Conservation (phyloP, 2,888 invertebrate species). For the Belgica antarctica region DNA sequence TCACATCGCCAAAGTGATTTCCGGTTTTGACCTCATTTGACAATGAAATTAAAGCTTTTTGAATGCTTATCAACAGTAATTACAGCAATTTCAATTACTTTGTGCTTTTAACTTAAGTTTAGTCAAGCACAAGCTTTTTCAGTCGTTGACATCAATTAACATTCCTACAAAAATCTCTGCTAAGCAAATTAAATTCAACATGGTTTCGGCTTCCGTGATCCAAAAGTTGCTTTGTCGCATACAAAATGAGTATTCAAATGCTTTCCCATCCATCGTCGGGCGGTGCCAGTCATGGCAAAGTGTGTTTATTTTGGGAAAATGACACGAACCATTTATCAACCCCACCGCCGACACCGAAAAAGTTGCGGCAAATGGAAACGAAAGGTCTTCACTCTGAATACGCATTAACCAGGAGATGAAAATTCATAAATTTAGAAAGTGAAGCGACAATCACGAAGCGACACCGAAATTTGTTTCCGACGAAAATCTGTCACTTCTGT, state of each 20-base stretch:
- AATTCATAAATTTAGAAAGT: conserved; percentile 4
- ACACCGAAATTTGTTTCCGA: not conserved
- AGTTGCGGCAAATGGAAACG: not conserved
- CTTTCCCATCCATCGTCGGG: not conserved
- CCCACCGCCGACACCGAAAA: not conserved
- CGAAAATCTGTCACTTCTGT: conserved; percentile 25
- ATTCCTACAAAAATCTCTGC: no score
- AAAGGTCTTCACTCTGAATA: not conserved
- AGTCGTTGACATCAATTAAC: no score
- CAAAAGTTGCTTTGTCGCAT: conserved; percentile 43
- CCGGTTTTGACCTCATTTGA: no score
- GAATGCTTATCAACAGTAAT: no score
- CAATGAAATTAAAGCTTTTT: no score
- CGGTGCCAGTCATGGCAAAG: not conserved
- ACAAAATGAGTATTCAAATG: conserved; percentile 38
- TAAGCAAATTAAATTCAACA: no score
- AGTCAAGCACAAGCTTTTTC: no score
- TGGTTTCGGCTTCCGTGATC: conserved; percentile 8
- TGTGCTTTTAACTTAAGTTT: no score
- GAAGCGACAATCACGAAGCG: conserved; percentile 16
- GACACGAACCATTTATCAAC: conserved; percentile 38
- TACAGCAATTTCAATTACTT: no score
- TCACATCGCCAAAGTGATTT: not conserved
- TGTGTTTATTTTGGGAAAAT: conserved; percentile 34
- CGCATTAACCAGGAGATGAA: conserved; percentile 23